These are phyloP conservation scores for Psilopogon haemacephalus DNA, from an alignment of 2,113 vertebrate genomes.

Conservation along the genomic window DNA sequence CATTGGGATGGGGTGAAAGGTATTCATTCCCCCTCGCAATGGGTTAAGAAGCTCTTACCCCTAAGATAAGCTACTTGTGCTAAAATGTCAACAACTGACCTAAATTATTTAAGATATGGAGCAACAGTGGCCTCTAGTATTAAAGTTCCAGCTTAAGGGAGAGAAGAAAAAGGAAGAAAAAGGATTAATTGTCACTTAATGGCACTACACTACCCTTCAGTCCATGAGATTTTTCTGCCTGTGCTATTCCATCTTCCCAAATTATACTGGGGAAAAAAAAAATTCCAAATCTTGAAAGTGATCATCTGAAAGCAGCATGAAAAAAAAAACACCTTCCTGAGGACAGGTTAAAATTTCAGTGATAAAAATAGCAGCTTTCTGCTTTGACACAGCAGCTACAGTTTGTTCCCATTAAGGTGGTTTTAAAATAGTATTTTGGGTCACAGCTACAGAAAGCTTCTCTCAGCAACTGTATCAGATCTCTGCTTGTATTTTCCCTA, in stretches of 20 bases:
- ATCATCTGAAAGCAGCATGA: not conserved
- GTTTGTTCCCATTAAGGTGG: conserved; percentile 24
- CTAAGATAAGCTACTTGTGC: conserved; percentile 61
- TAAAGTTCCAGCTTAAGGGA: not conserved
- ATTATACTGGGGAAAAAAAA: not conserved
- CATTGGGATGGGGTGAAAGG: not conserved
- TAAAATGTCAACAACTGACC: conserved; percentile 44
- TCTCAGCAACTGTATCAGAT: conserved; percentile 14
- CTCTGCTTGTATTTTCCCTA: not conserved
- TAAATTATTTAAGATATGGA: conserved; percentile 37
- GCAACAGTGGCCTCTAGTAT: not conserved
- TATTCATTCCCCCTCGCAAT: not conserved
- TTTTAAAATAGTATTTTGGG: not conserved
- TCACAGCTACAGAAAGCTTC: not conserved
- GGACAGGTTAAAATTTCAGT: not conserved
- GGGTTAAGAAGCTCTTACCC: conserved; percentile 56
- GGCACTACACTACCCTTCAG: not conserved
- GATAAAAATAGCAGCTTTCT: conserved; percentile 37
- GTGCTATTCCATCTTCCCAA: not conserved
- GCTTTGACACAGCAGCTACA: not conserved
- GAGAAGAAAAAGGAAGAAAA: not conserved
- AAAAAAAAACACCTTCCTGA: not conserved
- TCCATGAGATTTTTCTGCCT: not conserved
- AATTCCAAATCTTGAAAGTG: not conserved
- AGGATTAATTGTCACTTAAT: not conserved